phyloP scores from a whole-genome alignment of 2,113 vertebrate genomes.

The Colinus virginianus region DNA sequence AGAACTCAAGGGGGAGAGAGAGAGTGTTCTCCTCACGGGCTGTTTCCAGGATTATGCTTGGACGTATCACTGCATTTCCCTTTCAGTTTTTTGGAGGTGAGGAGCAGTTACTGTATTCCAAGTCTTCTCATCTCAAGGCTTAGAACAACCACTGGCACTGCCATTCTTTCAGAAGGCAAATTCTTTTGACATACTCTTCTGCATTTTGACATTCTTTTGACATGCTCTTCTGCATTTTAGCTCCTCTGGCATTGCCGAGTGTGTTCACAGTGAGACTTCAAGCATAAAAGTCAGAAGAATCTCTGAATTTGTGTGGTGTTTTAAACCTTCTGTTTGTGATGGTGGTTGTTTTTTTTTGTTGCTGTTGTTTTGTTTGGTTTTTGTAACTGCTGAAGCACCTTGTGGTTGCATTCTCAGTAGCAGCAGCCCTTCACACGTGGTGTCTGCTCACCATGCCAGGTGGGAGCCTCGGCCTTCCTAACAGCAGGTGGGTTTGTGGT shows the following conservation, averaged over 20 bases:
- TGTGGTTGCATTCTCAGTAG: rapidly evolving
- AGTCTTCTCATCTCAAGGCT: neutral
- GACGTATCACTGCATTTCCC: neutral
- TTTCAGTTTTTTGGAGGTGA: neutral
- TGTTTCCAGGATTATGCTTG: neutral
- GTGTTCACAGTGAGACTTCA: neutral
- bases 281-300: rapidly evolving
- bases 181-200: neutral
- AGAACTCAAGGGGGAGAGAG: neutral
- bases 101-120: neutral
- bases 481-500: rapidly evolving
- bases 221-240: neutral
- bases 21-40: neutral
- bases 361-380: neutral
- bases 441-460: neutral
- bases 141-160: neutral
- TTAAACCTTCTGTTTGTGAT: neutral
- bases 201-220: rapidly evolving
- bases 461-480: neutral
- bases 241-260: neutral
- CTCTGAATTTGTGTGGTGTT: neutral
- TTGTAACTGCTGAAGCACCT: neutral
- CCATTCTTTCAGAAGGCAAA: neutral
- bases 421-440: neutral
- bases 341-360: neutral